Conservation (phyloP, 2,888 invertebrate genomes). For the Dioctria linearis region DNA sequence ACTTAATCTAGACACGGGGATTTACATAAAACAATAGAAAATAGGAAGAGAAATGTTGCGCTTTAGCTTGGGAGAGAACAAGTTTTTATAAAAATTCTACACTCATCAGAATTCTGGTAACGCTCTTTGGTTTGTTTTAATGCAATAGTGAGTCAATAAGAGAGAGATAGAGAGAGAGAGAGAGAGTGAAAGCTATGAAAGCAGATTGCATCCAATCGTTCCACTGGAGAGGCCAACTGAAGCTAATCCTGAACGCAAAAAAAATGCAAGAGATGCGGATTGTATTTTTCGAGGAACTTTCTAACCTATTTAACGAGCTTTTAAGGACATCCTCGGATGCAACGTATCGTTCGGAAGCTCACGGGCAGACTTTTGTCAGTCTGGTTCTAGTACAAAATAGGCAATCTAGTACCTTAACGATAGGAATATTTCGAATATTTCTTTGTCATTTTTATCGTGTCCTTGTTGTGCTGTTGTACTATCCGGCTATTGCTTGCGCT, state of each 20-base stretch:
- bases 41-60: neutral
- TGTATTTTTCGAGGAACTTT: conserved; percentile 16
- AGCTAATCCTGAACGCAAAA: neutral
- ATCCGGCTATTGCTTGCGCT: conserved; percentile 36
- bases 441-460: conserved; percentile 17
- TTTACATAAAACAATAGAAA: neutral
- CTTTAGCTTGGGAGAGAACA: neutral
- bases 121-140: neutral
- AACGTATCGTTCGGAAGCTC: conserved; percentile 14
- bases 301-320: conserved; percentile 12
- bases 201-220: no score
- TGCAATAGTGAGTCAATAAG: neutral
- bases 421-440: conserved; percentile 32
- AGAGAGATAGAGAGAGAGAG: neutral
- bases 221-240: no score
- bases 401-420: conserved; percentile 25
- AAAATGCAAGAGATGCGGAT: conserved; percentile 21
- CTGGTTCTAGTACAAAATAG: conserved; percentile 19
- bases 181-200: no score
- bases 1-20: neutral
- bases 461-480: conserved; percentile 38
- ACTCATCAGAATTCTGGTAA: neutral
- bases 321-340: neutral
- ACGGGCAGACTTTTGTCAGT: neutral
- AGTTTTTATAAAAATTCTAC: neutral